These are phyloP conservation scores for Spondyliosoma cantharus DNA, from an alignment of 2,797 vertebrate genomes.

Conservation along the genomic window DNA sequence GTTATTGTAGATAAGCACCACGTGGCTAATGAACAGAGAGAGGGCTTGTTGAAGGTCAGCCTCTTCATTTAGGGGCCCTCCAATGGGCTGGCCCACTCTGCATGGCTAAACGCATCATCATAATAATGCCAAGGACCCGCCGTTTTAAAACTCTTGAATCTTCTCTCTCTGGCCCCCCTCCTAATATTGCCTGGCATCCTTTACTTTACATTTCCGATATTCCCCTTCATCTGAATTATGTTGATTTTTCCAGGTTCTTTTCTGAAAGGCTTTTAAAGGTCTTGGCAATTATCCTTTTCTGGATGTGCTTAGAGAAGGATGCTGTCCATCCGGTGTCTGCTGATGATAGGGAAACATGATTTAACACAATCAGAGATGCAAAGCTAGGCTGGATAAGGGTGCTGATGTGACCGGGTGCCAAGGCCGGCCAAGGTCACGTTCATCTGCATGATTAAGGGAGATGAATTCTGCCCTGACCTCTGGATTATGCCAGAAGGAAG, in stretches of 20 bases:
- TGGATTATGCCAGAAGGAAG: conserved; percentile 69
- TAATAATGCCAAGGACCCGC: conserved; percentile 79
- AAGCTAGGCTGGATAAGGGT: conserved; percentile 76
- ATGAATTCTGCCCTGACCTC: conserved; percentile 82
- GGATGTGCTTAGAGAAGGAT: conserved; percentile 77
- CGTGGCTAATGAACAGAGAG: conserved; percentile 85
- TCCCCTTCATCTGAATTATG: conserved; percentile 81
- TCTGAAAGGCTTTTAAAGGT: conserved; percentile 86
- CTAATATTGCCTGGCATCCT: conserved; percentile 66
- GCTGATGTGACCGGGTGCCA: conserved; percentile 77
- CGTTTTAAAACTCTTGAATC: conserved; percentile 73
- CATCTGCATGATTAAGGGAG: conserved; percentile 82
- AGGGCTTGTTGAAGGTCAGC: conserved; percentile 85
- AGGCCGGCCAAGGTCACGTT: conserved; percentile 83
- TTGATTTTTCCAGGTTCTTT: conserved; percentile 78
- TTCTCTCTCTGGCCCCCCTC: conserved; percentile 33
- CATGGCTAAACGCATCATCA: conserved; percentile 83
- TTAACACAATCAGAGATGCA: conserved; percentile 85
- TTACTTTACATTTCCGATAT: conserved; percentile 69
- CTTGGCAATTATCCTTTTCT: conserved; percentile 82
- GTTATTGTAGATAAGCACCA: conserved; percentile 82
- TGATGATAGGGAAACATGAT: conserved; percentile 83
- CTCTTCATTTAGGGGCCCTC: conserved; percentile 85
- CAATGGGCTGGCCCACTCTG: conserved; percentile 80
- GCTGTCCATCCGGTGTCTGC: conserved; percentile 78